A percentile compares a stretch with the other conserved stretches of the same genome.
Evolutionary conservation across 2,797 vertebrate species (phyloP).

Genomic region (Xerus rutilus): DNA sequence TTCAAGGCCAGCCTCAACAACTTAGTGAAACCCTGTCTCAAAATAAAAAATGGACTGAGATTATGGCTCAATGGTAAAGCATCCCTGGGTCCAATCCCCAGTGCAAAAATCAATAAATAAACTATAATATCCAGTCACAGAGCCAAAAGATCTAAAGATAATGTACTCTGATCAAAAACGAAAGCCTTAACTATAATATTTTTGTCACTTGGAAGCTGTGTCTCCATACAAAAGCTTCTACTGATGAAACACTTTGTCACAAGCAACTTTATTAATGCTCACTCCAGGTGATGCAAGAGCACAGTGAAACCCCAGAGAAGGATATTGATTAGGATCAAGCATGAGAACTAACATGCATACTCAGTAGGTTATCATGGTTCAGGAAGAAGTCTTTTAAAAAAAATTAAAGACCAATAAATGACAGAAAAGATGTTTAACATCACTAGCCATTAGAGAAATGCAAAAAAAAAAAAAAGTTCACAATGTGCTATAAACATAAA

Average conservation of each 20-base stretch:
- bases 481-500: background rate
- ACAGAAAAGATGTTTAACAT: background rate
- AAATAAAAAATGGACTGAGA: too few species aligned
- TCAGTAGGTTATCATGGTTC: background rate
- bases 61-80: too few species aligned
- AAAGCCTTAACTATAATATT: background rate
- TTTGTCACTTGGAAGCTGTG: background rate
- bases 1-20: background rate
- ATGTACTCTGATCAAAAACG: background rate
- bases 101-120: too few species aligned
- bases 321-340: background rate
- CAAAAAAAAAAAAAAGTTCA: conserved; percentile 53
- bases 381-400: conserved; percentile 5
- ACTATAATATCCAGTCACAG: background rate
- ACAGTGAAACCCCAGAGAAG: background rate
- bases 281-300: background rate
- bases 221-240: conserved; percentile 43
- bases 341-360: background rate
- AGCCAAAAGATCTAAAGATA: conserved; percentile 13
- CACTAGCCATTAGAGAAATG: conserved; percentile 27
- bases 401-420: background rate
- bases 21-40: background rate
- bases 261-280: background rate
- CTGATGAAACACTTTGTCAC: conserved; percentile 21
- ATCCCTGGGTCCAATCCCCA: too few species aligned